phyloP scores from a whole-genome alignment of 2,113 vertebrate species.

The Amia ocellicauda region DNA sequence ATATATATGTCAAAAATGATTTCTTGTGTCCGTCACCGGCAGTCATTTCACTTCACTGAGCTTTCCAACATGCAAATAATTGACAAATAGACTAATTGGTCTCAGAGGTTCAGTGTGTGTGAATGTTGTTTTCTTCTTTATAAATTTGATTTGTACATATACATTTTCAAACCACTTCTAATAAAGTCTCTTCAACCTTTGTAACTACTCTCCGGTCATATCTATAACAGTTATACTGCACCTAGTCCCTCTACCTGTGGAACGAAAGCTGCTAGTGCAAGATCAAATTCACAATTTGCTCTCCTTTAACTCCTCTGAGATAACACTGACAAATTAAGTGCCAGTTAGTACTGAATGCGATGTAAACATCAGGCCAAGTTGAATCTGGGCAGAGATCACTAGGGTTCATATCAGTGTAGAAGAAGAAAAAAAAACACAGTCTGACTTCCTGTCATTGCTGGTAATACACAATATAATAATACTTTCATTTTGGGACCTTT shows the following conservation, averaged over 20 bases:
- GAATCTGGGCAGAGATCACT: constrained; percentile 21
- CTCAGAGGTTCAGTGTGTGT: constrained; percentile 52
- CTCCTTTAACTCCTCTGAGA: constrained; percentile 15
- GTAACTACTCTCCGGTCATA: background rate
- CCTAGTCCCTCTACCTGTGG: background rate
- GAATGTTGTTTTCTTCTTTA: constrained; percentile 23
- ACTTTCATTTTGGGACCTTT: constrained; percentile 47
- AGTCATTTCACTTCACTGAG: constrained; percentile 15
- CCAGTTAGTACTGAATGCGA: constrained; percentile 26
- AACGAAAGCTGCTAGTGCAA: background rate
- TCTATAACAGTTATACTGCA: background rate
- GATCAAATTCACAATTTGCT: background rate
- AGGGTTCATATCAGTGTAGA: constrained; percentile 7
- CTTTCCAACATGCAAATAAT: constrained; percentile 12
- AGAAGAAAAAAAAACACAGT: constrained; percentile 2
- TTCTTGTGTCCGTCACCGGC: background rate
- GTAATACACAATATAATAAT: constrained; percentile 27
- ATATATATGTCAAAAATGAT: background rate
- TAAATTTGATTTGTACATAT: constrained; percentile 4
- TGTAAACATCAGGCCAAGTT: constrained; percentile 19
- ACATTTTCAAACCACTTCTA: background rate
- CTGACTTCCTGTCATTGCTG: constrained; percentile 48
- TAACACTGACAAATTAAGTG: constrained; percentile 26
- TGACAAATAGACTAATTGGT: constrained; percentile 52
- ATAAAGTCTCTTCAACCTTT: background rate